Conservation (phyloP, 2,888 invertebrate species). For the Galerucella pusilla region DNA sequence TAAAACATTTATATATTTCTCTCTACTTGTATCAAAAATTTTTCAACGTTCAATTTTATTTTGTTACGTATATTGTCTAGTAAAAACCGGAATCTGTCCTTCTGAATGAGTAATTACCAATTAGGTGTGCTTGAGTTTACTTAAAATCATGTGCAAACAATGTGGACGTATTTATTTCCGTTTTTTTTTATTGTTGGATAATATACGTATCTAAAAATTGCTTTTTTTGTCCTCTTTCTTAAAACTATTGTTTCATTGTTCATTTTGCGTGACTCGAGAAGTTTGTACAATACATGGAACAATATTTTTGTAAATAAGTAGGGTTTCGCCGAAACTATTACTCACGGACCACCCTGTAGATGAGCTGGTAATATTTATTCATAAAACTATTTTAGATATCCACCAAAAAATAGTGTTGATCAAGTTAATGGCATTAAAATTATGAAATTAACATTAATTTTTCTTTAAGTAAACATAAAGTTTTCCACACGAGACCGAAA, state of each 20-base stretch:
- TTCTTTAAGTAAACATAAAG: too few relatives aligned
- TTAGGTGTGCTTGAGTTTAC: background rate
- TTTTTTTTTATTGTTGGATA: constrained; percentile 2
- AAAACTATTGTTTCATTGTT: background rate
- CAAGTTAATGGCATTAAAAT: too few relatives aligned
- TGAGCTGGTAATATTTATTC: too few relatives aligned
- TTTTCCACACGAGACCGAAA: too few relatives aligned
- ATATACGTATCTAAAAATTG: background rate
- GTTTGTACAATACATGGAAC: too few relatives aligned
- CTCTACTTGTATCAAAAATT: background rate
- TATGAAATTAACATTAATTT: too few relatives aligned
- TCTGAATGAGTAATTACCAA: constrained; percentile 5
- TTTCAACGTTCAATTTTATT: background rate
- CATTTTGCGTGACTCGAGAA: background rate
- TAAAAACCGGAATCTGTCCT: constrained; percentile 14
- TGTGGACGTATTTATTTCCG: constrained; percentile 3
- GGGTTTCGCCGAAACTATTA: too few relatives aligned
- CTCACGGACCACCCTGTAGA: too few relatives aligned
- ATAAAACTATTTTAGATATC: too few relatives aligned
- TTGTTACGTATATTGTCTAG: background rate
- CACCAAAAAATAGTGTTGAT: too few relatives aligned
- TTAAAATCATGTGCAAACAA: constrained; percentile 5
- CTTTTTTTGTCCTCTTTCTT: background rate
- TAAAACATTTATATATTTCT: background rate
- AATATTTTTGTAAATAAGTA: too few relatives aligned